These are phyloP conservation scores for Julus scanicus DNA, from an alignment of 2,888 invertebrate genomes.

Conservation along the genomic window DNA sequence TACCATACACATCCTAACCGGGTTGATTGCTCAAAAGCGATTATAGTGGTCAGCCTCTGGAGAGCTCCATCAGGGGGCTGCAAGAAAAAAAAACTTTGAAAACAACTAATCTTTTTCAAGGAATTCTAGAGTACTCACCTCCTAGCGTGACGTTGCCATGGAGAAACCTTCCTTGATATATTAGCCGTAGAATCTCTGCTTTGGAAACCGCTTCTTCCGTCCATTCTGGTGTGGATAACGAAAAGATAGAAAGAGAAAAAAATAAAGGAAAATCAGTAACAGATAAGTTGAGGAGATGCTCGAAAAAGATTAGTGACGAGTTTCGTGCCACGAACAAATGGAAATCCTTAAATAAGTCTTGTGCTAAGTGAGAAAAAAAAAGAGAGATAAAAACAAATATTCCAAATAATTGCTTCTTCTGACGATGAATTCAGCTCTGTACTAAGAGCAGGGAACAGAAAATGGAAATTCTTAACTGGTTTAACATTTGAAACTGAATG, in stretches of 20 bases:
- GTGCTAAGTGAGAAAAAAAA: not conserved
- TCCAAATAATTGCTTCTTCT: too few relatives aligned
- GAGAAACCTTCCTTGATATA: constrained; percentile 99
- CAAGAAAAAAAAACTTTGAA: constrained; percentile 9
- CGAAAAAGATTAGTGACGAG: not conserved
- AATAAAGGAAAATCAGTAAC: not conserved
- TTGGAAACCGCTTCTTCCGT: constrained; percentile 93
- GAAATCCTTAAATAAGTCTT: not conserved
- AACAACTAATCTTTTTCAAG: not conserved
- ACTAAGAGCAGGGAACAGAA: not conserved
- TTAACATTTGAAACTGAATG: not conserved
- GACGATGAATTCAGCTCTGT: not conserved
- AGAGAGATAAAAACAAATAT: not conserved
- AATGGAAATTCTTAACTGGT: not conserved
- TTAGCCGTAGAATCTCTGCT: constrained; percentile 97
- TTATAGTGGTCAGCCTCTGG: not conserved
- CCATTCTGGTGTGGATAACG: constrained; percentile 80
- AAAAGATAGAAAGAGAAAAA: constrained; percentile 57
- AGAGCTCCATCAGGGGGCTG: not conserved
- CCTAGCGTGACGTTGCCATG: constrained; percentile 99
- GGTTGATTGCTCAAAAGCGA: not conserved
- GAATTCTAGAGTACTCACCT: constrained; percentile 63
- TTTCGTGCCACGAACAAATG: not conserved
- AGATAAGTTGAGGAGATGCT: not conserved
- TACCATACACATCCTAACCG: not conserved